phyloP scores from a whole-genome alignment of 2,888 invertebrate genomes.

The Heliconius cydno region DNA sequence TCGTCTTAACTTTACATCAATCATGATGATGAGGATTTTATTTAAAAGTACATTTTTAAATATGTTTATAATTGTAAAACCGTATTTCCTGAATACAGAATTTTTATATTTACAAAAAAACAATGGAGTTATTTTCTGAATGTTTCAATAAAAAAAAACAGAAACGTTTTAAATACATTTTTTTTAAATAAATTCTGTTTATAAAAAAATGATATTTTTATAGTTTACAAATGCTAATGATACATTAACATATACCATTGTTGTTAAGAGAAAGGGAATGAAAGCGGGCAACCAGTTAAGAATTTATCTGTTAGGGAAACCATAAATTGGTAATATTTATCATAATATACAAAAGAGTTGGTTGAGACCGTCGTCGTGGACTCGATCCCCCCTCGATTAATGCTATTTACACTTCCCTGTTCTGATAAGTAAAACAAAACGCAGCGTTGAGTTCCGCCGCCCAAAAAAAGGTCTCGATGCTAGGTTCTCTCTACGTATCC shows the following conservation, averaged over 20 bases:
- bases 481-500: not conserved
- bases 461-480: not conserved
- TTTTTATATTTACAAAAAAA: not conserved
- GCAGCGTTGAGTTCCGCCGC: not conserved
- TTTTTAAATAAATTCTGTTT: slow-evolving; percentile 5
- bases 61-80: slow-evolving; percentile 13
- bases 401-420: too few relatives aligned
- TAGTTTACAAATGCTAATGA: slow-evolving; percentile 50
- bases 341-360: not conserved
- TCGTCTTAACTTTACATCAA: slow-evolving; percentile 13
- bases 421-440: not conserved
- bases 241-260: slow-evolving; percentile 57
- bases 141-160: too few relatives aligned
- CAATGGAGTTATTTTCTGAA: not conserved
- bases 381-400: not conserved
- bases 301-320: slow-evolving; percentile 47
- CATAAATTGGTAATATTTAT: slow-evolving; percentile 30
- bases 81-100: not conserved
- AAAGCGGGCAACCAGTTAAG: slow-evolving; percentile 49
- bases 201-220: slow-evolving; percentile 3
- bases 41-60: slow-evolving; percentile 22
- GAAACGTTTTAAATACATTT: too few relatives aligned
- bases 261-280: slow-evolving; percentile 52
- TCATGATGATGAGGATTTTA: slow-evolving; percentile 7
- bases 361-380: not conserved